Percentiles rank a stretch among this genome's conserved stretches.
Conservation (phyloP, 2,888 invertebrate species). For the Torymus texanus region DNA sequence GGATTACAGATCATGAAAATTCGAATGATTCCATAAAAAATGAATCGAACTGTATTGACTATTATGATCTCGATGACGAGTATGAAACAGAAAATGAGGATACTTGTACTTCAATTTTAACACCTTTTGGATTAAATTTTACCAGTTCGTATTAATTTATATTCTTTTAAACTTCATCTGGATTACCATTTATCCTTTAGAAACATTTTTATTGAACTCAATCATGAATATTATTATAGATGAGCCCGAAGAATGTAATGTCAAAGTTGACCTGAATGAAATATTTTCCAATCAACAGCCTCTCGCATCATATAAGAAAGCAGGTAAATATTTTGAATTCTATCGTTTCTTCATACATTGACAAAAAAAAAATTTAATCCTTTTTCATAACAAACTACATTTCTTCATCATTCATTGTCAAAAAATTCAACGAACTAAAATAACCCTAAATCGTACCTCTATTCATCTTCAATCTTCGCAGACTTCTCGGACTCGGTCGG, state of each 20-base stretch:
- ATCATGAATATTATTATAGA: slow-evolving; percentile 7
- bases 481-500: background rate
- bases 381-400: too few species aligned
- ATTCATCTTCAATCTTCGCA: too few species aligned
- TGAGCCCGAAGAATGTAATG: background rate
- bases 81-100: background rate
- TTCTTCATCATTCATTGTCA: too few species aligned
- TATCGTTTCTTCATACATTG: too few species aligned
- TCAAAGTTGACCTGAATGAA: background rate
- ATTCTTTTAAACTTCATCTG: too few species aligned
- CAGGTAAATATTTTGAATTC: background rate
- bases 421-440: too few species aligned
- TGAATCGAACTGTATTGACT: background rate
- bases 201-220: background rate
- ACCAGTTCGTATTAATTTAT: slow-evolving; percentile 24
- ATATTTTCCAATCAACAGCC: background rate
- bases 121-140: slow-evolving; percentile 42
- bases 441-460: too few species aligned
- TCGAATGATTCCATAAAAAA: background rate
- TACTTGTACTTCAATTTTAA: background rate
- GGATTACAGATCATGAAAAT: slow-evolving; percentile 5
- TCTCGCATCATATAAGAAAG: background rate
- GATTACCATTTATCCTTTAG: background rate
- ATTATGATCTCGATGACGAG: slow-evolving; percentile 25
- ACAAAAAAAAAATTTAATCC: too few species aligned